Evolutionary conservation across 1,140 invertebrate genomes (phyloP), one percentile per base, ranked within the genome.

Genomic region (Parapsyche elsis): DNA sequence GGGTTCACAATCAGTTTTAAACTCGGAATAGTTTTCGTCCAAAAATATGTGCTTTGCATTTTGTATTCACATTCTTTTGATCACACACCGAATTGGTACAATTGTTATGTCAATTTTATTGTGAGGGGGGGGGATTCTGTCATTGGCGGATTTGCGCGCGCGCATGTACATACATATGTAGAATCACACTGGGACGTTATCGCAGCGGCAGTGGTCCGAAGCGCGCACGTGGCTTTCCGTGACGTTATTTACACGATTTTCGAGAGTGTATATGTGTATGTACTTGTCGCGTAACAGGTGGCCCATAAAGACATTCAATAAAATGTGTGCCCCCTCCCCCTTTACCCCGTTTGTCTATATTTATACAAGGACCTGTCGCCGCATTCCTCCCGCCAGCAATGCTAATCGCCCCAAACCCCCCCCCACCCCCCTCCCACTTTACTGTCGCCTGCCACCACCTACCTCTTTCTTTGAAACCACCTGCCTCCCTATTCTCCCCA

Each of bases 241-340:
- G 10, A 12, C 49, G 49, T 53, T 53, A 53, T 53, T 53, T 53
- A 53, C 49, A 53, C 16, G 49, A 12, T 53, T 53, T 53, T 53
- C 49, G 49, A 61, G n/a, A 19, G 59, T 61, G 21, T 61, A 24
- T 61, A 19, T 61, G 59, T 61, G 59, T 61, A 19, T 49, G 71
- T 73, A 53, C 64, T 73, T 77, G 81, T 80, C 81, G 78, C 78
- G 78, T 88, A 88, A 89, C 88, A 89, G 88, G 88, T 89, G 87
- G 87, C 86, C 87, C 87, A 88, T 88, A 88, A 88, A 89, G 87
- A 88, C 87, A 88, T 88, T 88, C 86, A 87, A 88, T 88, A 87
- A 89, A 88, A 67, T 78, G 76, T 71, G 76, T 46, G 53, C 26
- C 30, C 45, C 61, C 14, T 14, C 59, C 38, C 26, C 61, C 71